Base-by-base conservation (phyloP, 1,140 invertebrate species). In the Papilio dardanus region DNA sequence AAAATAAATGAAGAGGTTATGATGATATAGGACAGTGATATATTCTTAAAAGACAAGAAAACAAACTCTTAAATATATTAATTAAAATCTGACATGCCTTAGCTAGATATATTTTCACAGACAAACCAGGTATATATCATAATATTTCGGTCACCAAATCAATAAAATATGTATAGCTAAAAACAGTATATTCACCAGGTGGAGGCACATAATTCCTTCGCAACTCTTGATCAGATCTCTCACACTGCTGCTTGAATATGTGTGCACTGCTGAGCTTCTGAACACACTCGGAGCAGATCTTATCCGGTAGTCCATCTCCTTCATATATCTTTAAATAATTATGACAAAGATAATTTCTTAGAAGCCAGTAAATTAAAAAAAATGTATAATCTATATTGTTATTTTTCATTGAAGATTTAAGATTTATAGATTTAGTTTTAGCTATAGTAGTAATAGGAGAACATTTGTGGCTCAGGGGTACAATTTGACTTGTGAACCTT, bases 191-290 rank as follows among this genome's bases (percentile, higher is more conserved):
- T 71, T 66, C 79, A 93, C 92, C 90, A 81, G 91, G 89, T 16
- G 92, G 91, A 40, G 90, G 90, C 5, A 94, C 83, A 84, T 92
- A 93, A 77, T 94, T 94, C 8, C 93, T 79, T n/a, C 92, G 80
- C 7, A 94, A 76, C 73, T 94, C 93, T 71, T 91, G 85, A 78
- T 94, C 93, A 2, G 93, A 87, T 69, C 93, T 78, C 77, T 94
- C 93, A 78, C 93, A 94, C 77, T 94, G 93, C 68, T 93, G 92
- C 79, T 94, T 94, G 76, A 94, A 94, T 74, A 94, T 93, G 71
- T 91, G 92, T 1, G 93, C 93, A 62, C 91, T 88, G 76, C 93
- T 94, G 1, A 94, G 85, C 77, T 94, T 94, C 79, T 93, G 93
- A 33, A 94, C 86, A 74, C 93, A 94, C 79, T 94, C 93, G 1